Conservation (phyloP, 2,113 vertebrate genomes). For the Amphilophus citrinellus region DNA sequence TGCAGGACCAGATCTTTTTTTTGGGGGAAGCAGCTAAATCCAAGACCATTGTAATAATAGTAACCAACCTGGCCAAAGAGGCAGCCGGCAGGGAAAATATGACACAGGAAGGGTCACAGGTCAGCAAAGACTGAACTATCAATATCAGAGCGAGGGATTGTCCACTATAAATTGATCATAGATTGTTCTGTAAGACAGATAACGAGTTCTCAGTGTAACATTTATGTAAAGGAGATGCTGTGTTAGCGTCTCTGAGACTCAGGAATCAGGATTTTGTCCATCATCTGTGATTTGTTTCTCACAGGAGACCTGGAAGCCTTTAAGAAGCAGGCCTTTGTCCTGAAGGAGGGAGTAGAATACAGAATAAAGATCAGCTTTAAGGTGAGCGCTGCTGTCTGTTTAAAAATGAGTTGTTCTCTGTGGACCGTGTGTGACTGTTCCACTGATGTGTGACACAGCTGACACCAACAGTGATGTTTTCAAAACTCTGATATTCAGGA, state of each 20-base stretch:
- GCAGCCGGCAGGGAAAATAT: accelerated
- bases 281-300: background rate
- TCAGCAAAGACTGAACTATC: background rate
- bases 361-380: slow-evolving; percentile 94
- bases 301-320: slow-evolving; percentile 90
- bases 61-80: background rate
- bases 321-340: slow-evolving; percentile 89
- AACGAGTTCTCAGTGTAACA: background rate
- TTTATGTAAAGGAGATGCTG: no score
- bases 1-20: background rate
- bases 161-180: accelerated
- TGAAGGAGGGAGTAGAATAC: slow-evolving; percentile 95
- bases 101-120: background rate
- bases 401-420: background rate
- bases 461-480: background rate
- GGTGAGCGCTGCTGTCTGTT: slow-evolving; percentile 77
- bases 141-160: background rate
- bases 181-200: background rate
- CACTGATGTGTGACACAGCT: background rate
- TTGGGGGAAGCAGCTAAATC: background rate
- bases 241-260: no score
- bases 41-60: background rate
- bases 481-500: background rate
- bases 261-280: no score
- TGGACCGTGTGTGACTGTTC: accelerated